phyloP scores from a whole-genome alignment of 2,888 invertebrate species.

The Incurvaria masculella region DNA sequence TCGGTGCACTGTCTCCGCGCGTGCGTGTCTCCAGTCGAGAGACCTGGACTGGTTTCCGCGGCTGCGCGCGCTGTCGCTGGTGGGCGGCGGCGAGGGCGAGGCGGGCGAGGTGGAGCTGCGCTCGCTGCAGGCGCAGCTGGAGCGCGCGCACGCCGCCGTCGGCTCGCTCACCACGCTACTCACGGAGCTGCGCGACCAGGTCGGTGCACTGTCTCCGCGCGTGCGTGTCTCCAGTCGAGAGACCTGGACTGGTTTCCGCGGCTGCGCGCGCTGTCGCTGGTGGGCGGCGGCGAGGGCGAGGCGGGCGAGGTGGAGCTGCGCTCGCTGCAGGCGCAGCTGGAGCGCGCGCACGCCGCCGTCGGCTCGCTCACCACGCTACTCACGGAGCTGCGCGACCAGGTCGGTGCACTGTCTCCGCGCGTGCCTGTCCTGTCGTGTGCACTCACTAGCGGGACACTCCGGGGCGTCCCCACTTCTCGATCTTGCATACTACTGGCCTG shows the following conservation, averaged over 20 bases:
- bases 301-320: conserved; percentile 92
- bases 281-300: conserved; percentile 91
- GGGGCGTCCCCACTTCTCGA: too few species aligned
- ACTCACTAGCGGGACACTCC: too few species aligned
- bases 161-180: conserved; percentile 84
- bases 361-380: conserved; percentile 84
- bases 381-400: conserved; percentile 86
- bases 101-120: conserved; percentile 92
- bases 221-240: conserved; percentile 66
- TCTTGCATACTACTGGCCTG: too few species aligned
- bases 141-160: conserved; percentile 73
- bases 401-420: too few species aligned
- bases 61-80: conserved; percentile 94
- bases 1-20: too few species aligned
- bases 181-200: conserved; percentile 86
- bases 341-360: conserved; percentile 73
- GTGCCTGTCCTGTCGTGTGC: too few species aligned
- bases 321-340: conserved; percentile 80
- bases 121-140: conserved; percentile 80
- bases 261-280: conserved; percentile 94
- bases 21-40: conserved; percentile 66
- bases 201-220: too few species aligned
- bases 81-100: conserved; percentile 91
- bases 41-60: conserved; percentile 99
- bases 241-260: conserved; percentile 99